Base-by-base conservation (phyloP, 2,113 vertebrate species). In the Megaceryle maxima region DNA sequence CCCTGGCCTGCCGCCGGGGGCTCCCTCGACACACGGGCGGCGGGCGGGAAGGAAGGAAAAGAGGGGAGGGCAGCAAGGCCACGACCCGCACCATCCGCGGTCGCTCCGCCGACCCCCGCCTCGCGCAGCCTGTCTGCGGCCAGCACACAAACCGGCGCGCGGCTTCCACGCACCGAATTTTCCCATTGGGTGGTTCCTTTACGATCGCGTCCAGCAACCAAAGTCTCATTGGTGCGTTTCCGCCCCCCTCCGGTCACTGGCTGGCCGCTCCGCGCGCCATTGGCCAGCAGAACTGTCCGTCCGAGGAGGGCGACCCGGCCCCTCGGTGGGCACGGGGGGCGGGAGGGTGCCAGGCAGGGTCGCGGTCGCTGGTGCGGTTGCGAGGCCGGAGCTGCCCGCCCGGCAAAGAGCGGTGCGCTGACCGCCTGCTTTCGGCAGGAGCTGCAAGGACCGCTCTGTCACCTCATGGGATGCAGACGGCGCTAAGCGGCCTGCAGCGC, bases 381-480 rank as follows among this genome's bases (percentile, higher is more conserved):
- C 7, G 1, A 33, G 18, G 11, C 0, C 39, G 24, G 53, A 22
- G 20, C 62, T 25, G 62, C 11, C 12, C 9, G 43, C 7, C 22
- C 11, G n/a, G n/a, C 37, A 8, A 3, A 16, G 48, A 8, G 35
- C 20, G 29, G 41, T 19, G 41, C 64, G 41, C 41, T 22, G 64
- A 16, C 28, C 53, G 53, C 5, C 15, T 9, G 43, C 44, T 46
- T 12, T 17, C 13, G 35, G 66, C 25, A 0, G 14, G 16, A 39
- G 56, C 8, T 2, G 29, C 31, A 0, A 9, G 12, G 35, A 33
- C 13, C 19, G 0, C 9, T 4, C 2, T 25, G 48, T 16, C 78
- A 2, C 26, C 18, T 28, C 44, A 3, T 57, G 29, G 53, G 25
- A 10, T 13, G 22, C 15, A 33, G 6, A 6, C 13, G 26, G 72